Conservation (phyloP, 2,888 invertebrate genomes). For the Pristionchus arcanus region DNA sequence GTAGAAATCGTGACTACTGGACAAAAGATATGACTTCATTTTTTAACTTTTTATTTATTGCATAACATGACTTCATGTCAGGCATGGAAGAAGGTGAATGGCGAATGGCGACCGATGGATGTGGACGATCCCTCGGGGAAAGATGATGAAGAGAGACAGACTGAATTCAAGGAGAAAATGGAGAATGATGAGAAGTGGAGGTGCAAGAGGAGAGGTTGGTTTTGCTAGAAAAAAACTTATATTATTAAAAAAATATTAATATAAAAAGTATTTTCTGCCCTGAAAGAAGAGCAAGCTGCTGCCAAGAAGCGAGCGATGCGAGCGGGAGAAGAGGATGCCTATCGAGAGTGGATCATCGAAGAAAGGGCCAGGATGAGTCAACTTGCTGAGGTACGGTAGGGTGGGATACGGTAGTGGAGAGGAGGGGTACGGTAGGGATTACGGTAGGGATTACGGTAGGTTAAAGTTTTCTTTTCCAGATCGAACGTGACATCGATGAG, state of each 20-base stretch:
- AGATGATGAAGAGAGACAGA: background rate
- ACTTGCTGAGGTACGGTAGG: constrained; percentile 43
- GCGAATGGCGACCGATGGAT: constrained; percentile 34
- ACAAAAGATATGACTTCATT: background rate
- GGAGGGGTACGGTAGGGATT: background rate
- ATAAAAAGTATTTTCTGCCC: background rate
- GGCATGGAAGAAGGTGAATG: constrained; percentile 52
- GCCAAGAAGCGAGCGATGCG: background rate
- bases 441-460: constrained; percentile 9
- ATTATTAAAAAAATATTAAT: background rate
- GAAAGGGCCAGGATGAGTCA: constrained; percentile 51
- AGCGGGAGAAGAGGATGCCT: constrained; percentile 8
- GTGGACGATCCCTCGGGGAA: background rate
- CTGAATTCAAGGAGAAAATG: constrained; percentile 24
- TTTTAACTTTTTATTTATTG: background rate
- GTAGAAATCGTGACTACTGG: background rate
- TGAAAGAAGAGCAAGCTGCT: constrained; percentile 9
- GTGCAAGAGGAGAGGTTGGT: constrained; percentile 36
- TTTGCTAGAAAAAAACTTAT: too few species aligned
- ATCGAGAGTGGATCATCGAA: constrained; percentile 48
- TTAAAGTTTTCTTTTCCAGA: background rate
- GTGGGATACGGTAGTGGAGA: constrained; percentile 31
- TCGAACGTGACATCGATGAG: constrained; percentile 50
- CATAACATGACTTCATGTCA: background rate
- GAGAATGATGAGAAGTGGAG: constrained; percentile 35